Base-by-base conservation (phyloP, 2,888 invertebrate species). In the Tiliacea citrago region DNA sequence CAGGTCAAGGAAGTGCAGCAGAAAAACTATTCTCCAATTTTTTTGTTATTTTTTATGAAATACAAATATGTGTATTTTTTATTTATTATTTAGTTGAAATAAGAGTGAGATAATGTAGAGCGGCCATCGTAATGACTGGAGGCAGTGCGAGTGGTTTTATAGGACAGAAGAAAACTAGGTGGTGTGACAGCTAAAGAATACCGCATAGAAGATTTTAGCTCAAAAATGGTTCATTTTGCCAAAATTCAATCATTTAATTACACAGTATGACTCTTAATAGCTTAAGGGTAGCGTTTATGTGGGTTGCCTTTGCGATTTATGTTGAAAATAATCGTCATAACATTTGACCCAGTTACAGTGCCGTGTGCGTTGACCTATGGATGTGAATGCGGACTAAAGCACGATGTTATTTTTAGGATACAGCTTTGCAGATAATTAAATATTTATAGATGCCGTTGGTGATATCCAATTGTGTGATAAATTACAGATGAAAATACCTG, bases 371-470 rank as follows among this genome's bases (percentile, higher is more conserved):
- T 96, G 96, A 96, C 96, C 96, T 96, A 95, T 94, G 92, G 91
- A 91, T 90, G 91, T 93, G 95, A 94, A 94, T 95, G 95, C 95
- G 95, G 96, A 96, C 91, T 94, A 92, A 87, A 92, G 91, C 92
- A 91, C 89, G 91, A 94, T 94, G 96, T 94, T 96, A 96, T 96
- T 96, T 96, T 95, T 96, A 96, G 95, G 92, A 93, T 93, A 94
- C 92, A 93, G 95, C 94, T 95, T 95, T 95, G 96, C 96, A 95
- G 96, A 94, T 95, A 94, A 93, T 95, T 96, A 96, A 95, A 93
- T 95, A 96, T 95, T 95, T 94, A 95, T 96, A 95, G 90, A 94
- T 94, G 92, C 91, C 91, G 91, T 93, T 92, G 90, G 91, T 90
- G 91, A 91, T 90, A 92, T 88, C 84, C 86, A 88, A 91, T 88